phyloP scores from a whole-genome alignment of 2,888 invertebrate genomes.

The Sthenelais limicola region DNA sequence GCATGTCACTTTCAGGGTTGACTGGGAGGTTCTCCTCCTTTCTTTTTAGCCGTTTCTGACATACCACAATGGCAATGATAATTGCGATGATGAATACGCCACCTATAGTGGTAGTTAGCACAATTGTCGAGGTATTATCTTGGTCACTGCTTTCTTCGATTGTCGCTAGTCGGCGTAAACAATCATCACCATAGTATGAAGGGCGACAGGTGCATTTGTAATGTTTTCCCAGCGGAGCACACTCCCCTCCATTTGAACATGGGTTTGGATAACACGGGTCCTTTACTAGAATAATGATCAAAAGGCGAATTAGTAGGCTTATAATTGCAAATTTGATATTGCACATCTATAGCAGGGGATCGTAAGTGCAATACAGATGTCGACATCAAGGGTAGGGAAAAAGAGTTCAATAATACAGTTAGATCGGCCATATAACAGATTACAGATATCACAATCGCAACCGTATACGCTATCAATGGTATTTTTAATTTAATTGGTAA shows the following conservation, averaged over 20 bases:
- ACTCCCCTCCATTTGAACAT: neutral
- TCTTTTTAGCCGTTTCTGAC: neutral
- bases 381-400: too few species aligned
- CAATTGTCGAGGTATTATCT: conserved; percentile 2
- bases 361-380: too few species aligned
- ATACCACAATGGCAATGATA: neutral
- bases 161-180: neutral
- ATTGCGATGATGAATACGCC: neutral
- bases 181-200: neutral
- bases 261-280: conserved; percentile 27
- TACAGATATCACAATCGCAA: too few species aligned
- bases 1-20: conserved; percentile 5
- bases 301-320: too few species aligned
- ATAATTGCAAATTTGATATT: too few species aligned
- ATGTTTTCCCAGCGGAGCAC: neutral
- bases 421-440: too few species aligned
- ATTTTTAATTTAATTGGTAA: too few species aligned
- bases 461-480: too few species aligned
- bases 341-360: too few species aligned
- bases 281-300: too few species aligned
- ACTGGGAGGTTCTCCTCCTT: conserved; percentile 9
- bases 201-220: neutral
- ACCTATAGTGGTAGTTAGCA: conserved; percentile 3
- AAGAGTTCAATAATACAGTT: too few species aligned
- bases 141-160: neutral